Base-by-base conservation (phyloP, 2,888 invertebrate species). In the Nymphalis urticae region DNA sequence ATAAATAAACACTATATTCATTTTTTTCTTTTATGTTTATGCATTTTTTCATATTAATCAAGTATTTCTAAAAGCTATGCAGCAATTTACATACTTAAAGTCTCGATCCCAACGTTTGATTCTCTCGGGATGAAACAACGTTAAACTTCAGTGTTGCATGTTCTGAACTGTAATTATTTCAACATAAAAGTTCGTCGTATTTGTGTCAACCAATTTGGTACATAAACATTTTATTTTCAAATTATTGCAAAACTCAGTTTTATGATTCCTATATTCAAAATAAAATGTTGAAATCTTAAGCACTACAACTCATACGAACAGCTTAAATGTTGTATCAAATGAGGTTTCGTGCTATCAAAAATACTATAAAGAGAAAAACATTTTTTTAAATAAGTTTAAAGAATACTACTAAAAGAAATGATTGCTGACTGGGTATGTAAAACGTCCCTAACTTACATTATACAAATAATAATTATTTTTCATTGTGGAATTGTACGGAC, bases 51-150 rank as follows among this genome's bases (percentile, higher is more conserved):
- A 7, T 54, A 54, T 54, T 54, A 24, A 54, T 54, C 54, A 54
- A 54, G 16, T 16, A 54, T 54, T 54, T 54, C 54, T 54, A 54
- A 27, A 16, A 53, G 36, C 53, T 19, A 16, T 63, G 53, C 47
- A 42, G 63, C 47, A 36, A 62, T 63, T 63, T 63, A 54, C 53
- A 63, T 63, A 63, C 63, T 53, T 63, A 63, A 63, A 42, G 47
- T 24, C 53, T 54, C 42, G 24, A 47, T 53, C 17, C 42, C 42
- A 54, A 36, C 53, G 42, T 54, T 63, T 53, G 54, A 63, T 53
- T 47, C 63, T 54, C 63, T 51, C 24, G 63, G 42, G 63, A 54
- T 63, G 47, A 63, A 63, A 63, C 54, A 32, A 56, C 27, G 32
- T 24, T 32, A 27, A 54, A 32, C 27, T 56, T 32, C 54, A 56